A percentile compares a stretch with the other conserved stretches of the same genome.
phyloP scores from a whole-genome alignment of 2,888 invertebrate genomes.

The Lampropteryx suffumata region DNA sequence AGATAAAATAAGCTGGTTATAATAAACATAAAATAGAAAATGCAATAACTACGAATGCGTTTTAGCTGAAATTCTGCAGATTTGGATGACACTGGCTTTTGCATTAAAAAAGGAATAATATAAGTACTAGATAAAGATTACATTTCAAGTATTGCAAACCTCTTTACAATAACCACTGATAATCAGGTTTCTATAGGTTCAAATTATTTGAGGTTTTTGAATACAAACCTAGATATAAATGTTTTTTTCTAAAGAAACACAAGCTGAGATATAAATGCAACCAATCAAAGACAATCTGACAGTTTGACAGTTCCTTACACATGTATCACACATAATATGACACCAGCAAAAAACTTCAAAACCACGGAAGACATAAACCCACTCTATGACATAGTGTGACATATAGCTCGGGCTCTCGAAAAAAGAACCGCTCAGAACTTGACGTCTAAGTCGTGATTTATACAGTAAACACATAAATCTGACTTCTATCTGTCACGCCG shows the following conservation, averaged over 20 bases:
- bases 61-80: neutral
- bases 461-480: slow-evolving; percentile 83
- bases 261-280: neutral
- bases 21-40: slow-evolving; percentile 1
- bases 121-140: too few species aligned
- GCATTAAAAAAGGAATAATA: too few species aligned
- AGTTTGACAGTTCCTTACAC: slow-evolving; percentile 11
- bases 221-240: too few species aligned
- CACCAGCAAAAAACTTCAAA: slow-evolving; percentile 29
- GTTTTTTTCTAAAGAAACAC: neutral
- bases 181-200: too few species aligned
- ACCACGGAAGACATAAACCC: slow-evolving; percentile 65
- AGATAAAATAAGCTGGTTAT: slow-evolving; percentile 9
- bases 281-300: slow-evolving; percentile 5
- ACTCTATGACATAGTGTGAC: slow-evolving; percentile 53
- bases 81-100: neutral
- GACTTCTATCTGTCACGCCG: slow-evolving; percentile 76
- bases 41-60: neutral
- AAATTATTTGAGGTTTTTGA: too few species aligned
- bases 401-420: slow-evolving; percentile 59
- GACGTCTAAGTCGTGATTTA: slow-evolving; percentile 75
- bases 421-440: slow-evolving; percentile 61
- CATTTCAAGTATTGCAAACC: too few species aligned
- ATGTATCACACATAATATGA: slow-evolving; percentile 22
- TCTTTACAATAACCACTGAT: too few species aligned